Evolutionary conservation across 2,113 vertebrate genomes (phyloP), one percentile per base, ranked within the genome.

Genomic region (Neodontobutis hainanensis): DNA sequence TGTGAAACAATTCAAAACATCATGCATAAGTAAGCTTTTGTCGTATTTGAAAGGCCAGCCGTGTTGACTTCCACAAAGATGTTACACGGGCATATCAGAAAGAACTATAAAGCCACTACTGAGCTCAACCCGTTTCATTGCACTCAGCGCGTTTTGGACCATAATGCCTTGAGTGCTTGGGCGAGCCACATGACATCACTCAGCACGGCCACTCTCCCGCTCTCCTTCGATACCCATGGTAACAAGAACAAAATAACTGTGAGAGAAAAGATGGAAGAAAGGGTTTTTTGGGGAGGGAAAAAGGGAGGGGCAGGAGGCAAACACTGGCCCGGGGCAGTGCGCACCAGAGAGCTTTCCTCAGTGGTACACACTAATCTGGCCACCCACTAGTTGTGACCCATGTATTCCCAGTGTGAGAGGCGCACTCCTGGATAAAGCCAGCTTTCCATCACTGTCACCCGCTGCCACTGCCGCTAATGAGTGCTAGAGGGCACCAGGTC

Each of bases 361-460:
- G 12, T 66, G 80, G 61, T 65, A 65, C 85, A 73, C 60, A 45
- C 77, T 86, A 88, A 90, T 90, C 89, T 79, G 70, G 55, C 85
- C 85, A 84, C 84, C 84, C 71, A 80, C 90, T 56, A 77, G 72
- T 81, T 61, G 83, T 85, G 83, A 90, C 85, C 87, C 64, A 10
- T 84, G 86, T 79, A 73, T 85, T 82, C 78, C 69, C 79, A 36
- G 78, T 63, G 52, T 79, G 77, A 70, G 73, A 69, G 14, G 63
- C 68, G 16, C 61, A 78, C 80, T 89, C 50, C 19, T 45, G 80
- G 71, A 63, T 80, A 77, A 73, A 65, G 78, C 86, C 76, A 70
- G 56, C 82, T 78, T 75, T 91, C 87, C 82, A 89, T 92, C 91
- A 90, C 87, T 88, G 91, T 87, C 89, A 87, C 79, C 70, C 11